Evolutionary conservation across 2,113 vertebrate species (phyloP).

Genomic region (Tympanuchus pallidicinctus): DNA sequence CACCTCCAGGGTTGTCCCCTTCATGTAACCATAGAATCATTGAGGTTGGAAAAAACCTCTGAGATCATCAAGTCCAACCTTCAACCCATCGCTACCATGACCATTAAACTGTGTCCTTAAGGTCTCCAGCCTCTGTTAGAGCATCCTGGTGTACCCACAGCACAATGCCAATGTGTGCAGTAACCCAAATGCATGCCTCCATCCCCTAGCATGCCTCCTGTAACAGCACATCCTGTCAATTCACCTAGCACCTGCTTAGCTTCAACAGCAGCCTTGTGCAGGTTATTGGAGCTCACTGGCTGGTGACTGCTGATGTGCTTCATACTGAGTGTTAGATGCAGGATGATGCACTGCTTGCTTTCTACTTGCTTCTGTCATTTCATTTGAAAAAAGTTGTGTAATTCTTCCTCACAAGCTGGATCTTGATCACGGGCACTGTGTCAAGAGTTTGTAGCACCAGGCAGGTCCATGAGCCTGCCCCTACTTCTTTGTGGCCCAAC

Average conservation of each 20-base stretch:
- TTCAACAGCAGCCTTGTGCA: not conserved
- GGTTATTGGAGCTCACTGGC: not conserved
- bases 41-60: no score
- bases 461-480: not conserved
- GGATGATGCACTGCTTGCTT: not conserved
- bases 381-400: not conserved
- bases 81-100: no score
- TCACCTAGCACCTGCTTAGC: not conserved
- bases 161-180: no score
- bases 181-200: no score
- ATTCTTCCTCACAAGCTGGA: not conserved
- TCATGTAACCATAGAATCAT: not conserved
- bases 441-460: not conserved
- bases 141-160: no score
- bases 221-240: no score
- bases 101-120: no score
- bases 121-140: no score
- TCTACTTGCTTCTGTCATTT: not conserved
- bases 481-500: not conserved
- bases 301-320: not conserved
- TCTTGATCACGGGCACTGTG: accelerated
- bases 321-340: not conserved
- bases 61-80: no score
- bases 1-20: not conserved
- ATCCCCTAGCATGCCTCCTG: no score